Conservation (phyloP, 2,113 vertebrate species). For the Planiliza haematocheilus region DNA sequence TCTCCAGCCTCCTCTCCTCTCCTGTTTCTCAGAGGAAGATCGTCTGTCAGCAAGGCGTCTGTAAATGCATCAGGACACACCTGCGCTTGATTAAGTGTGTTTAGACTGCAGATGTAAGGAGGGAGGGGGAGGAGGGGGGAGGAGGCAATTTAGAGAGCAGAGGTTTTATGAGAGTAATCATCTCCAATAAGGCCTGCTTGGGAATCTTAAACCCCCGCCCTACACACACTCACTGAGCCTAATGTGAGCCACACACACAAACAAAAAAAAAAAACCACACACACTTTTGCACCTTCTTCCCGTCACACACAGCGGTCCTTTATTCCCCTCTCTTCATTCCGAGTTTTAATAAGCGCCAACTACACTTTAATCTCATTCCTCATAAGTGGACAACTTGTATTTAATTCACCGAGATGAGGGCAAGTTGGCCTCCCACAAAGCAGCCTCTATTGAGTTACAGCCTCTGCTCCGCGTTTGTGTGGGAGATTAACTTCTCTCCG, state of each 20-base stretch:
- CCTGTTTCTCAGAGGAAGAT: slow-evolving; percentile 26
- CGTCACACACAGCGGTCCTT: slow-evolving; percentile 47
- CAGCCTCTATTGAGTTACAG: slow-evolving; percentile 69
- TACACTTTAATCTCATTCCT: slow-evolving; percentile 78
- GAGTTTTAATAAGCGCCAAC: slow-evolving; percentile 75
- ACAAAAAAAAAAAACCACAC: slow-evolving; percentile 29
- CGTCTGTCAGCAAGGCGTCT: slow-evolving; percentile 63
- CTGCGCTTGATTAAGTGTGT: slow-evolving; percentile 82
- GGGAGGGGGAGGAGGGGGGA: slow-evolving; percentile 18
- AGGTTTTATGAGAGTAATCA: slow-evolving; percentile 84
- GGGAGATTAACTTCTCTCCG: slow-evolving; percentile 73
- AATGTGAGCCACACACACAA: slow-evolving; percentile 56
- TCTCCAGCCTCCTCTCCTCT: slow-evolving; percentile 29
- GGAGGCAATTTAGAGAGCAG: slow-evolving; percentile 79
- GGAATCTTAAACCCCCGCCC: slow-evolving; percentile 73
- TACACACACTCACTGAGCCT: slow-evolving; percentile 56
- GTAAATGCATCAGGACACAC: slow-evolving; percentile 76
- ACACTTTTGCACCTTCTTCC: slow-evolving; percentile 52
- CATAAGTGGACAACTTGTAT: slow-evolving; percentile 77
- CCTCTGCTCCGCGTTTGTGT: slow-evolving; percentile 67
- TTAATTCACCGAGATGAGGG: slow-evolving; percentile 76
- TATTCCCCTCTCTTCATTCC: slow-evolving; percentile 59
- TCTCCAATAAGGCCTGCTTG: slow-evolving; percentile 80
- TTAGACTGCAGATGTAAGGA: slow-evolving; percentile 76
- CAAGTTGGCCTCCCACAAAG: slow-evolving; percentile 75